Evolutionary conservation across 2,888 invertebrate genomes (phyloP), one percentile per base, ranked within the genome.

Genomic region (Xiphydria camelus): DNA sequence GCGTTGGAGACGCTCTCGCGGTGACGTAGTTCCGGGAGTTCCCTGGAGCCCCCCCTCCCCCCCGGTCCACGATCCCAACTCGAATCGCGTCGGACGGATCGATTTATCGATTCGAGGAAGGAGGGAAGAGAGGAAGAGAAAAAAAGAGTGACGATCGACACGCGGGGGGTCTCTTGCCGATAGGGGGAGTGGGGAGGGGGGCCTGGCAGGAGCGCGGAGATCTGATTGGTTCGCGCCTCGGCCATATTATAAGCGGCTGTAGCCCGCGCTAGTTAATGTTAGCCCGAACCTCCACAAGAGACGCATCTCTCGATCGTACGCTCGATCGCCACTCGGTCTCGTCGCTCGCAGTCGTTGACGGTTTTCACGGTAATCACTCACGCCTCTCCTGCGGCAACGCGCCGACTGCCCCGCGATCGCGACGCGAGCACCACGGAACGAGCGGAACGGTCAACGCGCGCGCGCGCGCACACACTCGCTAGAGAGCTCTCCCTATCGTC

Each of bases 231-330:
- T 63, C 64, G 66, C 66, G 70, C 61, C 64, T 64, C 68, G 63
- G 71, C 72, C 73, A 72, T 73, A 73, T 73, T 73, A 72, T 67
- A 69, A 72, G 69, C 68, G 66, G 61, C 65, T 68, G 70, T 70
- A 66, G 64, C 63, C 62, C 70, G 70, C 66, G 69, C 66, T 71
- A 70, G 72, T 71, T 71, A 72, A 71, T 69, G 70, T 70, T 68
- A 66, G 68, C 66, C 60, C 61, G 69, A 70, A 66, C 73, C 67
- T 65, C 63, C 66, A 64, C 66, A 62, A 66, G 70, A 68, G 64
- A 64, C 68, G 71, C 67, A 66, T 70, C 70, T 68, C 62, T 60
- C 58, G 57, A 45, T 59, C n/a, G n/a, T n/a, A n/a, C n/a, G n/a
- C n/a, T n/a, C n/a, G n/a, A n/a, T n/a, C n/a, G n/a, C n/a, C n/a